phyloP scores from a whole-genome alignment of 2,113 vertebrate genomes.

The Elephantulus edwardii region DNA sequence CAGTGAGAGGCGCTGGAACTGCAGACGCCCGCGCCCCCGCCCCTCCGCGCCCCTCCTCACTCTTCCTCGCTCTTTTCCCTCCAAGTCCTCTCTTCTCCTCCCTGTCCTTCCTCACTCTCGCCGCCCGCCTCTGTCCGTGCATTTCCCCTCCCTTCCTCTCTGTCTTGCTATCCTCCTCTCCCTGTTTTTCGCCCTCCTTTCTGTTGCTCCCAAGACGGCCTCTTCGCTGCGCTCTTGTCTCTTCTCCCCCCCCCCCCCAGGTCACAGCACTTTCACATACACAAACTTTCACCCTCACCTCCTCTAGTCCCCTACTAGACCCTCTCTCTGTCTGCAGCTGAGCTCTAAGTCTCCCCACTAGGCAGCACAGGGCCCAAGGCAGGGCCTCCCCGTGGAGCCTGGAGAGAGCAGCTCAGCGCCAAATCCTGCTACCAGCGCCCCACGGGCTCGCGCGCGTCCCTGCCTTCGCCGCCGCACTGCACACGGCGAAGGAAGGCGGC shows the following conservation, averaged over 20 bases:
- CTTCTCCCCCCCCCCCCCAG: neutral
- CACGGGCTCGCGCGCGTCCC: neutral
- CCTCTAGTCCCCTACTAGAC: neutral
- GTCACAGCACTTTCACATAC: neutral
- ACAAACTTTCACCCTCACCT: neutral
- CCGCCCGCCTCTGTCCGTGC: neutral
- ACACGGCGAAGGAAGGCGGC: slow-evolving; percentile 53
- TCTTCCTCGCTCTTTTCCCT: neutral
- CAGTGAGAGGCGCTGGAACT: slow-evolving; percentile 91
- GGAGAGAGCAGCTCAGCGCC: neutral
- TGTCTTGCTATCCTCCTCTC: neutral
- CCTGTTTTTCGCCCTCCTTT: neutral
- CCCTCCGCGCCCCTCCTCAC: slow-evolving; percentile 34
- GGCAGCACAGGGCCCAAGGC: neutral
- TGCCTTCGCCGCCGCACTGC: neutral
- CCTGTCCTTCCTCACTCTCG: neutral
- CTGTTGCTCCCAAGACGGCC: no score
- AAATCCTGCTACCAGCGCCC: slow-evolving; percentile 7
- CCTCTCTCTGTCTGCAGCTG: neutral
- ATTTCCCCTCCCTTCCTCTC: neutral
- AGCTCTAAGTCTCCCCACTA: neutral
- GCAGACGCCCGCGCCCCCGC: slow-evolving; percentile 82
- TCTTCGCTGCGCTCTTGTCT: neutral
- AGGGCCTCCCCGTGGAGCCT: neutral
- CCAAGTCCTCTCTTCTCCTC: neutral